phyloP scores from a whole-genome alignment of 2,888 invertebrate genomes.

The Pedicia rivosa region DNA sequence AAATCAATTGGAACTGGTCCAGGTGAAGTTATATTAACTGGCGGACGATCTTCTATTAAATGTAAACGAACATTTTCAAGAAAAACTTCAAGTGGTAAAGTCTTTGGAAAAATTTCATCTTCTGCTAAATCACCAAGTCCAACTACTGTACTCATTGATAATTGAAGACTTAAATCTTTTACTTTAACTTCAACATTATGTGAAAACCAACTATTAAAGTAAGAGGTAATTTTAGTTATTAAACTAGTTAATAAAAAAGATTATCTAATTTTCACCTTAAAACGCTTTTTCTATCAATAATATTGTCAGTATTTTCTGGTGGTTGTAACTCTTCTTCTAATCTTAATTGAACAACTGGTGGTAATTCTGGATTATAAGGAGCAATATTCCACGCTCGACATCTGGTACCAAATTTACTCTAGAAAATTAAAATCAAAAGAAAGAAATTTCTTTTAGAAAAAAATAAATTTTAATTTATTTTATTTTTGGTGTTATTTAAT shows the following conservation, averaged over 20 bases:
- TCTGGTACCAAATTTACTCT: slow-evolving; percentile 70
- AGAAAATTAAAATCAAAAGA: slow-evolving; percentile 19
- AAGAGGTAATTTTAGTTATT: too few species aligned
- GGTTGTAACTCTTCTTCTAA: slow-evolving; percentile 41
- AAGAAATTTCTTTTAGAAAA: too few species aligned
- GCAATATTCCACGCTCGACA: slow-evolving; percentile 69
- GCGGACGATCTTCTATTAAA: slow-evolving; percentile 69
- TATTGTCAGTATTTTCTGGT: slow-evolving; percentile 20
- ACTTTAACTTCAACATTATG: slow-evolving; percentile 45
- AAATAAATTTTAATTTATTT: too few species aligned
- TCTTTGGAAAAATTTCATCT: slow-evolving; percentile 67
- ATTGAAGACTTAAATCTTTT: slow-evolving; percentile 44
- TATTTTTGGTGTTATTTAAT: too few species aligned
- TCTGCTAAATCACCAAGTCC: slow-evolving; percentile 72
- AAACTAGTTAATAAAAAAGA: neutral
- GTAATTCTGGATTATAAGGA: slow-evolving; percentile 32
- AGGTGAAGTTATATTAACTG: slow-evolving; percentile 64
- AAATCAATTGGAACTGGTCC: slow-evolving; percentile 67
- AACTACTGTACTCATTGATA: slow-evolving; percentile 68
- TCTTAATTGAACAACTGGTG: slow-evolving; percentile 41
- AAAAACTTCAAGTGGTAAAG: slow-evolving; percentile 63
- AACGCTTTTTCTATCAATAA: slow-evolving; percentile 25
- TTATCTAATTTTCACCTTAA: slow-evolving; percentile 19
- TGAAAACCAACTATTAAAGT: slow-evolving; percentile 22
- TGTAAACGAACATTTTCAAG: slow-evolving; percentile 60